Evolutionary conservation across 1,140 invertebrate genomes (phyloP).

Genomic region (Lasioglossum albipes): DNA sequence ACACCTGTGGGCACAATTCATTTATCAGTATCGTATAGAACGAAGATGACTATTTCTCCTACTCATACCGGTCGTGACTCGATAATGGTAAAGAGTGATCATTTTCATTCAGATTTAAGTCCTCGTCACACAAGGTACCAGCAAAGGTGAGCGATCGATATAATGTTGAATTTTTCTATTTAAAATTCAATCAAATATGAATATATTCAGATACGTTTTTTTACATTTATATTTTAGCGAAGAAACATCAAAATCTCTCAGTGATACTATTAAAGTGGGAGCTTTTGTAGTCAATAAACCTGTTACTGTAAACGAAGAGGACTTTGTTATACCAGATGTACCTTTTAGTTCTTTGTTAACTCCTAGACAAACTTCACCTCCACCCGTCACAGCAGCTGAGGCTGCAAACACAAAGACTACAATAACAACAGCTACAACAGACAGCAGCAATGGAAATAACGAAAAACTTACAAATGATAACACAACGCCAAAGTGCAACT

Average conservation of each 20-base stretch:
- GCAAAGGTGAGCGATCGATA: slow-evolving; percentile 77
- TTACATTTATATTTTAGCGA: slow-evolving; percentile 76
- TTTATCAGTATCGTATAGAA: slow-evolving; percentile 90
- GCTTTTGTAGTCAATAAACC: slow-evolving; percentile 85
- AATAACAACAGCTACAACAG: slow-evolving; percentile 55
- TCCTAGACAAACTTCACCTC: slow-evolving; percentile 75
- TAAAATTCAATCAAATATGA: not conserved
- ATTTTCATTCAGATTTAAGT: slow-evolving; percentile 90
- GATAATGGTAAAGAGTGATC: slow-evolving; percentile 94
- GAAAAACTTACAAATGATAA: slow-evolving; percentile 72
- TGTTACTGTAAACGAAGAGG: slow-evolving; percentile 80
- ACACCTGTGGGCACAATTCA: slow-evolving; percentile 90
- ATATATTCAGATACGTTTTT: not conserved
- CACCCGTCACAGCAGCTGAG: slow-evolving; percentile 59
- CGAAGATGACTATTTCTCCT: slow-evolving; percentile 93
- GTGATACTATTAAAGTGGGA: slow-evolving; percentile 85
- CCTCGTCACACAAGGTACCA: slow-evolving; percentile 84
- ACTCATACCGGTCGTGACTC: slow-evolving; percentile 86
- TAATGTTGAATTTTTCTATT: not conserved
- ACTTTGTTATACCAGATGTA: slow-evolving; percentile 83
- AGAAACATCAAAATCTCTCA: slow-evolving; percentile 82
- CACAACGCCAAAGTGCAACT: slow-evolving; percentile 73
- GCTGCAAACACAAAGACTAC: slow-evolving; percentile 60
- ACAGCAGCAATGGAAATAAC: slow-evolving; percentile 80
- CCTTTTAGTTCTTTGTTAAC: slow-evolving; percentile 85